Base-by-base conservation (phyloP, 2,888 invertebrate genomes). In the Apodemia duryi region DNA sequence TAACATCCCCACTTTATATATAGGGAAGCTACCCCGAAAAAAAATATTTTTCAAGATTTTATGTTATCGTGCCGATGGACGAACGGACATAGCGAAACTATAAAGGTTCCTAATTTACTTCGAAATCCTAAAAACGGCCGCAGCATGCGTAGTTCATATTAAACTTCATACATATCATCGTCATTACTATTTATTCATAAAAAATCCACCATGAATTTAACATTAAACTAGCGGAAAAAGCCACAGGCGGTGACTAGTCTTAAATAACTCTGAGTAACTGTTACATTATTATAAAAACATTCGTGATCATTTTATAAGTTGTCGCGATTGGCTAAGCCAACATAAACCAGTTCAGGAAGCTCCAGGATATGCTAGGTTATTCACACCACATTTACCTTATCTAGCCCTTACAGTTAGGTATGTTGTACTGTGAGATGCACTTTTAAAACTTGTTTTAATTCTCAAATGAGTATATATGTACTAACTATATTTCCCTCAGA, bases 321-420 rank as follows among this genome's bases (percentile, higher is more conserved):
- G 57, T 35, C 57, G 57, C 35, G 57, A 57, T 57, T 57, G 57
- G 57, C 32, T 2, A 57, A 32, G 29, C 35, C 13, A 57, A 57
- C 29, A 2, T 13, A 63, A 66, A 66, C 63, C 62, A 32, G 63
- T 63, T 54, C 46, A 63, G 60, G 57, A 57, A 60, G 57, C n/a
- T 62, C 57, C 62, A 57, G 60, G 65, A 66, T 63, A 61, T 43
- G 57, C 49, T 28, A 66, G 63, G 63, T 63, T 63, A 57, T 66
- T 66, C 49, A 66, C 62, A 63, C 51, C 65, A 9, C 21, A 49
- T n/a, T 49, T 35, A 32, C 63, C 63, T 35, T 62, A 63, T 49
- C 61, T 51, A 61, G 64, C 46, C 60, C 51, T 51, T 61, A 38
- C 57, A 57, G 57, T 57, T 57, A 57, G 57, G 32, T 57, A 57